Evolutionary conservation across 2,888 invertebrate genomes (phyloP), one percentile per base, ranked within the genome.

Genomic region (Leptopilina drosophilae): DNA sequence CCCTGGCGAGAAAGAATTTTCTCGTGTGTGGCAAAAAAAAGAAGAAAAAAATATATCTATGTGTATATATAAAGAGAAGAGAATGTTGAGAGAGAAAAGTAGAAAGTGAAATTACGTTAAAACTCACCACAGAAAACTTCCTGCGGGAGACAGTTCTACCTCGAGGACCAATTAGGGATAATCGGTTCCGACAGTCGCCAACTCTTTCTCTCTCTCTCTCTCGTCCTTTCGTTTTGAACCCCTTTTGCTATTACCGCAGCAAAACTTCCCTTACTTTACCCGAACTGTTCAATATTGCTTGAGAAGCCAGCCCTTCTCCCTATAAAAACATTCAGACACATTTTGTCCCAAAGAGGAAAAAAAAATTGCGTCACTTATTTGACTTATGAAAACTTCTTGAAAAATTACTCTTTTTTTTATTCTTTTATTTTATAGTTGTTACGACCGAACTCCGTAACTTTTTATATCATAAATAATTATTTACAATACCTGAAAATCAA

Each of bases 141-240:
- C 79, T 80, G 73, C 64, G 76, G 80, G 67, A 79, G 84, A 69
- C 69, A 69, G 49, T 69, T 69, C 53, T 49, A 26, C 69, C 69
- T 69, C 69, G 46, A 69, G 69, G 69, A 81, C 81, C 84, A 82
- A 84, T 84, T 84, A 80, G 82, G 82, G 82, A 82, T 84, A 84
- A 84, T 84, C 81, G 84, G 79, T 83, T 80, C 82, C 69, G 84
- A 82, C 82, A 82, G 64, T 78, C 64, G 65, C 65, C 15, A 53
- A 49, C 49, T 8, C 42, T 42, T 7, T 8, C 42, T 33, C 7
- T 46, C 46, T 33, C 7, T 46, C 46, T 9, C 46, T 9, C 46
- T 46, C 46, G 6, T 7, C 6, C 46, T 33, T 8, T 46, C 46
- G 1, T 5, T 9, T 49, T 53, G 7, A 20, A 26, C 67, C 67